Evolutionary conservation across 1,140 invertebrate genomes (phyloP), one percentile per base, ranked within the genome.

Genomic region (Aleiodes sp.): DNA sequence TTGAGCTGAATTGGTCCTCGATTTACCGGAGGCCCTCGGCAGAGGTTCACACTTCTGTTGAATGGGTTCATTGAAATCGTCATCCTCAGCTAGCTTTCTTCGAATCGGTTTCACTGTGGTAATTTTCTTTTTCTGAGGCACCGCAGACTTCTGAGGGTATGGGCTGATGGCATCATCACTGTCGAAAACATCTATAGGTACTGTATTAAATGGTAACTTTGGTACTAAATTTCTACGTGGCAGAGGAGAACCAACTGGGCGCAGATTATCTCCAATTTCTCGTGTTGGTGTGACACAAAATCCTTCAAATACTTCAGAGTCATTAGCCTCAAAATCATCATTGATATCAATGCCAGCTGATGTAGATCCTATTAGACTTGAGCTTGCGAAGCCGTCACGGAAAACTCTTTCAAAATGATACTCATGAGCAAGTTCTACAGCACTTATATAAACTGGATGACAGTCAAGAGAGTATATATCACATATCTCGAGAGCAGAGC

Each of bases 391-490:
- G 14, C 43, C 39, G 1, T 33, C 39, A 4, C 2, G 2, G 19
- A 62, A 61, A 29, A 61, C 31, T 9, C 16, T 35, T 16, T 68
- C 9, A 26, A 68, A 72, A 14, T 52, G 46, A 1, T 59, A 68
- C 41, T 75, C 64, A 19, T 68, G 56, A 8, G 70, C 19, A 16
- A 70, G 8, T 26, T 72, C 65, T 26, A 66, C 75, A 28, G 56
- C 73, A 7, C 59, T 62, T 3, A 76, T 37, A 9, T 76, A 82
- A 29, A 81, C 71, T 0, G 77, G 77, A 67, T 82, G 80, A 52
- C 74, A 73, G 14, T 73, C 24, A 8, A 84, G 64, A 65, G 76
- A 70, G 31, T 78, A 75, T 8, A 57, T 64, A 0, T 70, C 37
- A 29, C 80, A 82, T 21, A 80, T 31, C 9, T 72, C 43, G 8